These are phyloP conservation scores for Drosophila siamana DNA, from an alignment of 2,888 invertebrate genomes.

Conservation along the genomic window DNA sequence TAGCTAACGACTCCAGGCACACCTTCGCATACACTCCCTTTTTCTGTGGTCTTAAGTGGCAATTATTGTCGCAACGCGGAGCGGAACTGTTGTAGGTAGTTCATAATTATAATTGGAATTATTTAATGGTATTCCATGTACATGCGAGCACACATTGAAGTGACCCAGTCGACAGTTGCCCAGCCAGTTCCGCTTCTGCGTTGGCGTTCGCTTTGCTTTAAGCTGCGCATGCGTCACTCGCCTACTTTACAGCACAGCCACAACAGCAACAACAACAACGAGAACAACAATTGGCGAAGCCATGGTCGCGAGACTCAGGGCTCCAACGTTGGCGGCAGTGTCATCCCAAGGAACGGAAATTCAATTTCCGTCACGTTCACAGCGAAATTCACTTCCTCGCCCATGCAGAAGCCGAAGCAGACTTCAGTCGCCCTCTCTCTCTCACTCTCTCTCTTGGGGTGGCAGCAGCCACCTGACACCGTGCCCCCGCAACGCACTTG, in stretches of 20 bases:
- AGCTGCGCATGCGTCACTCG: constrained; percentile 62
- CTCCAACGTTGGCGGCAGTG: constrained; percentile 60
- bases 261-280: constrained; percentile 20
- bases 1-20: not conserved
- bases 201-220: constrained; percentile 42
- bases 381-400: constrained; percentile 67
- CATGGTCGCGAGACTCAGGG: constrained; percentile 15
- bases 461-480: not conserved
- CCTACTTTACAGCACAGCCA: constrained; percentile 42
- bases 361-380: constrained; percentile 79
- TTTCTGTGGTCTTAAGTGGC: constrained; percentile 18
- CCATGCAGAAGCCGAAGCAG: constrained; percentile 45
- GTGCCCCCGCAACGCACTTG: constrained; percentile 3
- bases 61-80: not conserved
- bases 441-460: no score
- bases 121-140: constrained; percentile 34
- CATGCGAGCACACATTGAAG: constrained; percentile 15
- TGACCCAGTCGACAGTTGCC: constrained; percentile 57
- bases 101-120: constrained; percentile 55
- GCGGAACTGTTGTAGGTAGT: constrained; percentile 62
- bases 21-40: constrained; percentile 14
- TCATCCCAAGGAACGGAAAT: constrained; percentile 76
- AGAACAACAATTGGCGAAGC: constrained; percentile 29
- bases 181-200: constrained; percentile 51
- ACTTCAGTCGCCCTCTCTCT: no score